A percentile compares a stretch with the other conserved stretches of the same genome.
These are phyloP conservation scores for Vanessa atalanta DNA, from an alignment of 1,140 invertebrate genomes.

Conservation along the genomic window DNA sequence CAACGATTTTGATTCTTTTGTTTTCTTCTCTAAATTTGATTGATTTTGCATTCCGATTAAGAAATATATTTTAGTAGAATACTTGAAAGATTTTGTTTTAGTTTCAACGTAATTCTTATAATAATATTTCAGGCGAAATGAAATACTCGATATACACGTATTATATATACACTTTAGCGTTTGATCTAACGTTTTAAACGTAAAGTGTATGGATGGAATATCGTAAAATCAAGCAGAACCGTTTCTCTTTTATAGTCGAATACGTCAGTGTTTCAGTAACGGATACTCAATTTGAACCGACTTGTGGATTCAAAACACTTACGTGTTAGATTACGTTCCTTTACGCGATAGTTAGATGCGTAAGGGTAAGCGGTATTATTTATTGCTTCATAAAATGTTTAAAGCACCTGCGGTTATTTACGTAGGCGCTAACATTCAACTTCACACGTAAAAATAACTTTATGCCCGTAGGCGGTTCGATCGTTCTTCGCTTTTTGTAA, in stretches of 20 bases:
- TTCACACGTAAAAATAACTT: constrained; percentile 42
- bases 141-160: background rate
- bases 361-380: constrained; percentile 50
- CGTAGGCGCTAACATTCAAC: constrained; percentile 34
- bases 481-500: constrained; percentile 8
- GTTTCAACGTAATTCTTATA: background rate
- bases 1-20: background rate
- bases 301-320: constrained; percentile 21
- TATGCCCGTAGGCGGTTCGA: constrained; percentile 21
- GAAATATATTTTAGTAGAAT: too few relatives aligned
- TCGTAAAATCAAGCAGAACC: constrained; percentile 10
- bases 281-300: constrained; percentile 17
- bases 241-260: constrained; percentile 10
- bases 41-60: too few relatives aligned
- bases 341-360: constrained; percentile 16
- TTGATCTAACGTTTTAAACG: constrained; percentile 1
- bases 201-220: background rate
- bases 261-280: constrained; percentile 10
- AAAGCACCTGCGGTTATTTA: constrained; percentile 56
- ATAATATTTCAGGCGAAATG: background rate
- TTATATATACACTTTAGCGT: background rate
- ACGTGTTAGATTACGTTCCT: constrained; percentile 23
- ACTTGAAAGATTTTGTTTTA: too few relatives aligned
- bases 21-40: background rate
- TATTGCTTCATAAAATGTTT: constrained; percentile 57